Conservation (phyloP, 2,113 vertebrate genomes). For the Melospiza melodia region DNA sequence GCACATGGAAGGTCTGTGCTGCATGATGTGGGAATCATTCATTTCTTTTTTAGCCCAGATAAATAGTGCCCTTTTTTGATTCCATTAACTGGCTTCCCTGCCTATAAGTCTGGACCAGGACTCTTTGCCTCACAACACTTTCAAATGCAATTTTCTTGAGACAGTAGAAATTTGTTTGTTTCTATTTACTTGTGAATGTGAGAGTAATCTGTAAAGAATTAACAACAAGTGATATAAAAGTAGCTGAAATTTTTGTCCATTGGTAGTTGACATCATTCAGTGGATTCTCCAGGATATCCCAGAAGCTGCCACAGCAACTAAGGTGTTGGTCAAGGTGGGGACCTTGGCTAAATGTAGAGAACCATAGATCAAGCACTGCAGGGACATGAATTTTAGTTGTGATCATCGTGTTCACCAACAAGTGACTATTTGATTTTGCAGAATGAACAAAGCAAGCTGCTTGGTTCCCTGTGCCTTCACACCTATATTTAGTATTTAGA, state of each 20-base stretch:
- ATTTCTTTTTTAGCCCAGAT: neutral
- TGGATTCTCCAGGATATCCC: neutral
- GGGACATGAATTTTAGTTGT: neutral
- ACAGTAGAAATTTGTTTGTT: neutral
- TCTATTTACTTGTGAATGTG: neutral
- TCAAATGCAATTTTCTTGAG: neutral
- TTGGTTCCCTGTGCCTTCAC: neutral
- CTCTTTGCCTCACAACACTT: neutral
- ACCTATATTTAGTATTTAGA: neutral
- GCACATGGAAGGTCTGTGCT: neutral
- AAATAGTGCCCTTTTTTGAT: neutral
- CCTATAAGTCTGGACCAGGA: neutral
- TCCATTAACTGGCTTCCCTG: neutral
- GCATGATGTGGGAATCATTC: rapidly evolving
- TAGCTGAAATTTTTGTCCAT: neutral
- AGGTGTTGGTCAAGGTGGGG: neutral
- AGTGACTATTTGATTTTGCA: neutral
- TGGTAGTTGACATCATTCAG: neutral
- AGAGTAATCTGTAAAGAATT: neutral
- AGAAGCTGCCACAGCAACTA: neutral
- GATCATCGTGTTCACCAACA: neutral
- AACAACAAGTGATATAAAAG: neutral
- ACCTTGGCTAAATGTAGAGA: neutral
- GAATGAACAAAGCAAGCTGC: neutral
- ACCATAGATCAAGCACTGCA: neutral